These are phyloP conservation scores for Eupristina koningsbergeri DNA, from an alignment of 1,140 invertebrate species.

Conservation along the genomic window DNA sequence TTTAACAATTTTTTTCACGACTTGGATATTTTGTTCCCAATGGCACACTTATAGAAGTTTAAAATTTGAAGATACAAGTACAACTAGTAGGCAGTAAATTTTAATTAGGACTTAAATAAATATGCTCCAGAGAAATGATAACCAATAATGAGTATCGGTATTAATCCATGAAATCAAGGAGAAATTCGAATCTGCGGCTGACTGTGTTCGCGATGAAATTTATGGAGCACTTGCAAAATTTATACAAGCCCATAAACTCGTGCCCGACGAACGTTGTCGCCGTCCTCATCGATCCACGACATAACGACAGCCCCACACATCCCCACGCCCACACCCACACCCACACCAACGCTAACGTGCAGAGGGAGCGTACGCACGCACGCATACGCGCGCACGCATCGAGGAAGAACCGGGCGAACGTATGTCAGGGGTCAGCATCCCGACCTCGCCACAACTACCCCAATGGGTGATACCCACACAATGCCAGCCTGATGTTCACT, in stretches of 20 bases:
- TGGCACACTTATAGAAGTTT: no score
- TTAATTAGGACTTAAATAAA: not conserved
- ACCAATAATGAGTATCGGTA: constrained; percentile 27
- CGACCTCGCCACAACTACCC: not conserved
- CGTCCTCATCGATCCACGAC: constrained; percentile 30
- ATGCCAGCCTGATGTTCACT: not conserved
- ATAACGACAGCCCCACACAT: not conserved
- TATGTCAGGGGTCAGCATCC: constrained; percentile 44
- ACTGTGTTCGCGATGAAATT: constrained; percentile 1
- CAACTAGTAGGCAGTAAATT: no score
- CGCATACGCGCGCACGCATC: not conserved
- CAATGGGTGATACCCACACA: not conserved
- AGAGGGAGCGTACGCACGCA: not conserved
- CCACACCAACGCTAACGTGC: not conserved
- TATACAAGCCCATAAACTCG: constrained; percentile 34
- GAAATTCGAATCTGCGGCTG: not conserved
- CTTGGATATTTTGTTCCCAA: no score
- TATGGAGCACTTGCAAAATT: constrained; percentile 45
- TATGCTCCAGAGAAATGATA: not conserved
- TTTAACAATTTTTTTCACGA: no score
- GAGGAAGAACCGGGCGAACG: not conserved
- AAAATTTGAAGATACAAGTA: no score
- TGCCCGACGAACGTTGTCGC: constrained; percentile 16
- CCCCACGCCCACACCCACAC: no score
- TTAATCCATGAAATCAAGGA: constrained; percentile 31